Evolutionary conservation across 2,113 vertebrate genomes (phyloP).

Genomic region (Callospermophilus lateralis): DNA sequence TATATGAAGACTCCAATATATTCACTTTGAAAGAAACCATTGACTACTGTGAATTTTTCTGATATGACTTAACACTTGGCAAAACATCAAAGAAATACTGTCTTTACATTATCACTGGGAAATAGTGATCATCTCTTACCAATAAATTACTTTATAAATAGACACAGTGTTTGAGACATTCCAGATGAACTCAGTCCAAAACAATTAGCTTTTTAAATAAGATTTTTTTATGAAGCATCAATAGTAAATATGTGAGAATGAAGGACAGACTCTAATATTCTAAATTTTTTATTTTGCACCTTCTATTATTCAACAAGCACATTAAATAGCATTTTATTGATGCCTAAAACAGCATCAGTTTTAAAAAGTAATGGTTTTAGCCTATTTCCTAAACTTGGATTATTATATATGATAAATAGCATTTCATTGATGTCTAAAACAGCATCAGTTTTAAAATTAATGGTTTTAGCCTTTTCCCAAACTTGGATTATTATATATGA

Average conservation of each 20-base stretch:
- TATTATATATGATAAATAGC: not conserved
- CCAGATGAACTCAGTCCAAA: slow-evolving; percentile 23
- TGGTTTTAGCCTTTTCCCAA: not conserved
- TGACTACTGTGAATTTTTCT: slow-evolving; percentile 24
- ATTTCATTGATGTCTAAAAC: not conserved
- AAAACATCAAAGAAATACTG: slow-evolving; percentile 42
- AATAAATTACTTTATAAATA: slow-evolving; percentile 46
- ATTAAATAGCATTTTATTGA: not conserved
- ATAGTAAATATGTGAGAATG: slow-evolving; percentile 3
- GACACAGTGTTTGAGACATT: not conserved
- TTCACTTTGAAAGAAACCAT: slow-evolving; percentile 38
- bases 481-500: not conserved
- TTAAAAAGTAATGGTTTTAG: not conserved
- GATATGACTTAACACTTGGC: slow-evolving; percentile 35
- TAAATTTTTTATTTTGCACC: not conserved
- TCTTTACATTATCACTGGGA: not conserved
- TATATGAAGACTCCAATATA: not conserved
- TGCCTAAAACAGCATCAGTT: not conserved
- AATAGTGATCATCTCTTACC: not conserved
- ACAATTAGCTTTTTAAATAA: slow-evolving; percentile 48
- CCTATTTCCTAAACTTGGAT: not conserved
- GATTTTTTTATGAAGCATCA: slow-evolving; percentile 12
- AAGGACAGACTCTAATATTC: not conserved
- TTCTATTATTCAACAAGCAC: slow-evolving; percentile 28
- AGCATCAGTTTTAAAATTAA: not conserved